These are phyloP conservation scores for Eublepharis macularius DNA, from an alignment of 2,113 vertebrate species.

Conservation along the genomic window DNA sequence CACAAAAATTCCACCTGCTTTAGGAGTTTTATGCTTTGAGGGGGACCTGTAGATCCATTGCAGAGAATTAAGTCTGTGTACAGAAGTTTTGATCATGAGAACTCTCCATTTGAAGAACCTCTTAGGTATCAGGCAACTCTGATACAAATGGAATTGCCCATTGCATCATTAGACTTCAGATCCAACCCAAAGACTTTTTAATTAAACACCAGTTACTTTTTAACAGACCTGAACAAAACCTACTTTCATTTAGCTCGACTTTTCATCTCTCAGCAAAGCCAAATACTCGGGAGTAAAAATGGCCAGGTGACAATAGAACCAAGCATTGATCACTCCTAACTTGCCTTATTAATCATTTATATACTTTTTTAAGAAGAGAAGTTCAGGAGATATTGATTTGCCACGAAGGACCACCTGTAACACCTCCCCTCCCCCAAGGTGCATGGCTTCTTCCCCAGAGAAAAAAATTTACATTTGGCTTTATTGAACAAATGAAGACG, in stretches of 20 bases:
- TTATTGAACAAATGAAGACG: conserved; percentile 15
- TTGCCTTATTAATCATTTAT: conserved; percentile 37
- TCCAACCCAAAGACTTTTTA: neutral
- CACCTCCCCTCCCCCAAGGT: neutral
- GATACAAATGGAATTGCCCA: no score
- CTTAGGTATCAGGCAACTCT: no score
- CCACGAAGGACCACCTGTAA: neutral
- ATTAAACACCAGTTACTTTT: neutral
- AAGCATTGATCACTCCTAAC: conserved; percentile 19
- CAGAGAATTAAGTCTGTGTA: no score
- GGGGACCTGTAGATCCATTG: neutral
- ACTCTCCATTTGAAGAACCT: no score
- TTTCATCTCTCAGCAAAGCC: neutral
- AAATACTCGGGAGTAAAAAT: neutral
- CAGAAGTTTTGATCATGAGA: no score
- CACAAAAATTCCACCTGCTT: neutral
- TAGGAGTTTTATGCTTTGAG: neutral
- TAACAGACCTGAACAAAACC: neutral
- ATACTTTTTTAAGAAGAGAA: conserved; percentile 16
- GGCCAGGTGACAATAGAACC: conserved; percentile 10
- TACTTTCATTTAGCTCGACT: neutral
- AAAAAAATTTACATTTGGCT: conserved; percentile 23
- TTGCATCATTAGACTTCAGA: no score
- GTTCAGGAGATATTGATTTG: conserved; percentile 8
- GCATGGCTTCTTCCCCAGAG: neutral